Evolutionary conservation across 2,888 invertebrate genomes (phyloP).

Genomic region (Troides helena): DNA sequence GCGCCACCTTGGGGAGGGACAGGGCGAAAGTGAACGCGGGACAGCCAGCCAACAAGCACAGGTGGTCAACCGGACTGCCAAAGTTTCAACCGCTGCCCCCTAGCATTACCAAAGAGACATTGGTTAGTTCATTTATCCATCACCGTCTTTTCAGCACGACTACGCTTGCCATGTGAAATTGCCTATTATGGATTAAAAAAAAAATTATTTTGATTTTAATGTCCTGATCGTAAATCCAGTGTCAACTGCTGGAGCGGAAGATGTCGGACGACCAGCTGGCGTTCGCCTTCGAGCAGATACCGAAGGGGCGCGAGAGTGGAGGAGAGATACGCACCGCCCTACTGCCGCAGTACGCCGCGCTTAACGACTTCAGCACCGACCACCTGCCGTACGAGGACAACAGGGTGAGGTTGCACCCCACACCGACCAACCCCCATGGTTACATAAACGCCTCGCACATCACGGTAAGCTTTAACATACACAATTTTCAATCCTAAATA

Average conservation of each 20-base stretch:
- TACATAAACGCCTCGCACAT: constrained; percentile 97
- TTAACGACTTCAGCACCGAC: constrained; percentile 82
- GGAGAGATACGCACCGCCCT: constrained; percentile 85
- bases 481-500: no score
- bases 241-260: constrained; percentile 72
- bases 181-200: no score
- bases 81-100: constrained; percentile 86
- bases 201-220: no score
- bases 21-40: constrained; percentile 75
- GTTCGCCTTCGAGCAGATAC: constrained; percentile 92
- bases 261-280: constrained; percentile 87
- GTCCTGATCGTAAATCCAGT: constrained; percentile 42
- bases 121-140: constrained; percentile 71
- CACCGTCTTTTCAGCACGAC: no score
- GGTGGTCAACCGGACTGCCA: constrained; percentile 87
- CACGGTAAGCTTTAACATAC: constrained; percentile 77
- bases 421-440: constrained; percentile 90
- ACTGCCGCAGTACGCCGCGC: constrained; percentile 83
- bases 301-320: constrained; percentile 83
- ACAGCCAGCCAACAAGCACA: constrained; percentile 64
- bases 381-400: constrained; percentile 95
- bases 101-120: constrained; percentile 88
- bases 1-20: constrained; percentile 85
- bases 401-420: constrained; percentile 89
- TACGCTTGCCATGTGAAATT: no score